Evolutionary conservation across 2,113 vertebrate genomes (phyloP), one percentile per base, ranked within the genome.

Genomic region (Baryphthengus martii): DNA sequence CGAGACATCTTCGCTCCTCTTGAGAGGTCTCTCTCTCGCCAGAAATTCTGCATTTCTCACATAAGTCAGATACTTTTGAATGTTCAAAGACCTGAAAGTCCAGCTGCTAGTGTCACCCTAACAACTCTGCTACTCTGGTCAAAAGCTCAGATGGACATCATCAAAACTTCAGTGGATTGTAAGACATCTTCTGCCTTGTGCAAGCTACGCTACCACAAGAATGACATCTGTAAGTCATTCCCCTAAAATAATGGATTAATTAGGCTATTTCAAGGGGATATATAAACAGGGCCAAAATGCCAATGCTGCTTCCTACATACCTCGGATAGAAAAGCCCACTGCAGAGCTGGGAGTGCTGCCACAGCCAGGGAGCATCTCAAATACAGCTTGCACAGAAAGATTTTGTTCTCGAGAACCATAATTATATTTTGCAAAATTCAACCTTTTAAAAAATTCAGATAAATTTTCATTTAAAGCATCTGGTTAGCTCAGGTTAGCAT

Each of bases 231-330:
- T 9, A n/a, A 8, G 29, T 56, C 16, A 16, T 65, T 44, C 31
- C 10, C 37, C 31, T 42, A 11, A 56, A 66, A 56, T 6, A 70
- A 44, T 0, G 0, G 14, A 75, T 75, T 26, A 1, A 53, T 55
- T 52, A n/a, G 25, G 33, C n/a, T 68, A 0, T 39, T 85, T 76
- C 25, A 21, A 73, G 44, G 19, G 29, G 35, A 74, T 50, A 26
- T 21, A 50, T 23, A 47, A 28, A 45, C 19, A 68, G 7, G 35
- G n/a, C 9, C 47, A 35, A 62, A 45, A 50, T 13, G 5, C 13
- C 29, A 80, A 63, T 35, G 4, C 2, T 47, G 4, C 42, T 65
- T 72, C 29, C 59, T 73, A 17, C 11, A 24, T 17, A 18, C 8
- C 26, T 62, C 13, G 5, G 7, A n/a, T 4, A 10, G n/a, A 72